Evolutionary conservation across 2,888 invertebrate genomes (phyloP).

Genomic region (Aporophyla nigra): DNA sequence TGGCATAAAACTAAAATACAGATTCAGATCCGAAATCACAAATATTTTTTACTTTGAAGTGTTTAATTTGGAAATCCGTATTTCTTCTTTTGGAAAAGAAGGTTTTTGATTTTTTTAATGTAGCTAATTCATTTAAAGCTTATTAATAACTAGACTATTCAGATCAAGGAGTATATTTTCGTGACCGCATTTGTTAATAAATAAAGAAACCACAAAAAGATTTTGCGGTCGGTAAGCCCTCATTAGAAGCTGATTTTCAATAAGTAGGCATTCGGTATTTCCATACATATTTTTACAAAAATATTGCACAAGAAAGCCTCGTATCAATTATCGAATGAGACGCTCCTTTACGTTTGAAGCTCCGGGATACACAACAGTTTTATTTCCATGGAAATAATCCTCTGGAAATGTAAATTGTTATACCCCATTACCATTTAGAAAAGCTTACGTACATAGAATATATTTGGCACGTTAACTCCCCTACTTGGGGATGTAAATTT

Average conservation of each 20-base stretch:
- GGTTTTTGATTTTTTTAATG: too few relatives aligned
- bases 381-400: slow-evolving; percentile 51
- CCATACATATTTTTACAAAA: not conserved
- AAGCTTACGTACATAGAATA: slow-evolving; percentile 56
- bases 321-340: slow-evolving; percentile 25
- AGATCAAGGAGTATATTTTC: not conserved
- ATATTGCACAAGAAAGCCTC: not conserved
- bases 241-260: not conserved
- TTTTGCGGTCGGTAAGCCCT: not conserved
- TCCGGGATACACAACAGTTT: slow-evolving; percentile 16
- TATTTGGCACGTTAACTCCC: slow-evolving; percentile 47
- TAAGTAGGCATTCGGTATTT: not conserved
- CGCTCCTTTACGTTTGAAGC: slow-evolving; percentile 6
- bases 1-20: too few relatives aligned
- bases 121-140: too few relatives aligned
- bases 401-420: slow-evolving; percentile 63
- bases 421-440: slow-evolving; percentile 65
- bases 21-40: too few relatives aligned
- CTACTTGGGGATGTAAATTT: slow-evolving; percentile 46
- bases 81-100: too few relatives aligned
- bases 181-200: too few relatives aligned
- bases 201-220: not conserved
- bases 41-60: too few relatives aligned
- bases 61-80: too few relatives aligned
- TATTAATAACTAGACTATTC: too few relatives aligned